Evolutionary conservation across 2,888 invertebrate genomes (phyloP).

Genomic region (Macrosiphum euphorbiae): DNA sequence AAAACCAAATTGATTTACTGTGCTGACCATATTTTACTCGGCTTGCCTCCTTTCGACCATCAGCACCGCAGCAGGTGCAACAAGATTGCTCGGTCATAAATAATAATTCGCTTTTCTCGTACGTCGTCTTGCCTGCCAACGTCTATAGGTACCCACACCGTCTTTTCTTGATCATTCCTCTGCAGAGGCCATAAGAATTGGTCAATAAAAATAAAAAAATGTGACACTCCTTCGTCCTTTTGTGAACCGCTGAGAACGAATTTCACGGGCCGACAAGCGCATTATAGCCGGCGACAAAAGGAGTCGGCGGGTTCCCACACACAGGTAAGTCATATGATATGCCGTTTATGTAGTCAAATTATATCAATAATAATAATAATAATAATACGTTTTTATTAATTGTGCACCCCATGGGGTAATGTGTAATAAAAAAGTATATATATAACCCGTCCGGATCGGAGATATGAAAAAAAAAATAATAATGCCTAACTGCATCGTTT

Average conservation of each 20-base stretch:
- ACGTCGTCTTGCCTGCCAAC: background rate
- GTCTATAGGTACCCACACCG: background rate
- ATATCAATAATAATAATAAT: slow-evolving; percentile 50
- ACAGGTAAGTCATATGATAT: slow-evolving; percentile 48
- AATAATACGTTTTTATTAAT: slow-evolving; percentile 60
- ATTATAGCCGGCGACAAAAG: slow-evolving; percentile 55
- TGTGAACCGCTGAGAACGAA: slow-evolving; percentile 56
- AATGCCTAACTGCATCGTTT: background rate
- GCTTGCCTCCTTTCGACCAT: slow-evolving; percentile 15
- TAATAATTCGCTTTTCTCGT: slow-evolving; percentile 56
- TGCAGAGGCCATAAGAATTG: background rate
- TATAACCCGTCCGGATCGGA: background rate
- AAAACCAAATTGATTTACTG: slow-evolving; percentile 55
- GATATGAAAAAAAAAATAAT: slow-evolving; percentile 8
- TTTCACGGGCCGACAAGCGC: slow-evolving; percentile 61
- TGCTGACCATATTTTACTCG: slow-evolving; percentile 13
- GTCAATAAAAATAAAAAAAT: slow-evolving; percentile 51
- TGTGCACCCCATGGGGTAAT: slow-evolving; percentile 49
- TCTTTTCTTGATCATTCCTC: background rate
- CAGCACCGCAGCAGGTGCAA: slow-evolving; percentile 53
- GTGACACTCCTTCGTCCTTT: slow-evolving; percentile 46
- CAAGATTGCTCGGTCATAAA: slow-evolving; percentile 50
- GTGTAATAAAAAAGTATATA: slow-evolving; percentile 28
- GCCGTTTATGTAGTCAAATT: slow-evolving; percentile 53
- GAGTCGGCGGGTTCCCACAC: slow-evolving; percentile 53